phyloP scores from a whole-genome alignment of 2,888 invertebrate species.

The Crioceris asparagi region DNA sequence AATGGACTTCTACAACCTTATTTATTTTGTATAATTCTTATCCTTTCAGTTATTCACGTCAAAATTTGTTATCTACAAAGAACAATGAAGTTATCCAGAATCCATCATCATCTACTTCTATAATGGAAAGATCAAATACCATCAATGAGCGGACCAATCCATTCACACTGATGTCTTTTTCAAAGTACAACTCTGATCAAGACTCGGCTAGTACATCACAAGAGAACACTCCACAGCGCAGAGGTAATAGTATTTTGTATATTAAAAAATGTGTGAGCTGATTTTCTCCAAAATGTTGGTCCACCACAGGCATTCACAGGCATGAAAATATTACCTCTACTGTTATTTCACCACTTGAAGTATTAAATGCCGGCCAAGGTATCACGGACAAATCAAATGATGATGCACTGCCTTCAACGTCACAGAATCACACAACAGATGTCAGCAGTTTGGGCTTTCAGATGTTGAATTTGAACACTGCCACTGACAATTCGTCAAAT shows the following conservation, averaged over 20 bases:
- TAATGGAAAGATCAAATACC: slow-evolving; percentile 45
- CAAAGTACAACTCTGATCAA: slow-evolving; percentile 30
- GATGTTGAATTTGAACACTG: slow-evolving; percentile 12
- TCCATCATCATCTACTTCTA: slow-evolving; percentile 36
- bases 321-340: slow-evolving; percentile 1
- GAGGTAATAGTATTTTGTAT: slow-evolving; percentile 1
- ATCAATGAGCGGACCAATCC: slow-evolving; percentile 33
- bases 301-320: too few species aligned
- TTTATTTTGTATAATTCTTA: not conserved
- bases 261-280: too few species aligned
- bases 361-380: slow-evolving; percentile 45
- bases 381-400: too few species aligned
- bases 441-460: too few species aligned
- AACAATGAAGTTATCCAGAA: slow-evolving; percentile 55
- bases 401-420: too few species aligned
- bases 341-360: slow-evolving; percentile 42
- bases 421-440: too few species aligned
- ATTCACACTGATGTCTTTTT: slow-evolving; percentile 21
- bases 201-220: slow-evolving; percentile 27
- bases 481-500: slow-evolving; percentile 16
- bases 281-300: too few species aligned
- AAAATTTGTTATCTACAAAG: slow-evolving; percentile 75
- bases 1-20: too few species aligned
- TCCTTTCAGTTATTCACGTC: slow-evolving; percentile 67
- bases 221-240: slow-evolving; percentile 28